Percentiles rank a stretch among this genome's conserved stretches.
Conservation (phyloP, 1,140 invertebrate genomes). For the Paracyclopina nana region DNA sequence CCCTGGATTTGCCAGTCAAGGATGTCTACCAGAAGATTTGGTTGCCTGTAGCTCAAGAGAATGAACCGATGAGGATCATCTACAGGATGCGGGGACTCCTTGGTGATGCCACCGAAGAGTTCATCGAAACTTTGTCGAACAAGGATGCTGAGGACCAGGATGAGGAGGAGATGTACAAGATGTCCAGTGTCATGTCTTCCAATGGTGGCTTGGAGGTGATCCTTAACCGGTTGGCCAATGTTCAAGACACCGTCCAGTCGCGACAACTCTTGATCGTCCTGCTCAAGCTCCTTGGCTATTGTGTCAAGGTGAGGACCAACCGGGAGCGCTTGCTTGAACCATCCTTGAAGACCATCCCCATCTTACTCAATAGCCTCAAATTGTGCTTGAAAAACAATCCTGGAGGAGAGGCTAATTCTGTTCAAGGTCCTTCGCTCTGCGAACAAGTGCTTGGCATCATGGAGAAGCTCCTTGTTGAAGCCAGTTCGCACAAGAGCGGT, state of each 20-base stretch:
- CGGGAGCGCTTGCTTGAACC: slow-evolving; percentile 45
- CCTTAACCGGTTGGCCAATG: slow-evolving; percentile 43
- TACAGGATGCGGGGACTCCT: slow-evolving; percentile 91
- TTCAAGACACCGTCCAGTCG: slow-evolving; percentile 47
- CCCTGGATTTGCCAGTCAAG: slow-evolving; percentile 79
- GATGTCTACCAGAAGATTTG: slow-evolving; percentile 48
- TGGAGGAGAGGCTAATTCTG: slow-evolving; percentile 24
- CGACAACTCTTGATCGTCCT: slow-evolving; percentile 59
- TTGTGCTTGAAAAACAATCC: slow-evolving; percentile 33
- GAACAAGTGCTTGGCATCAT: slow-evolving; percentile 53
- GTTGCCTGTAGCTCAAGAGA: slow-evolving; percentile 53
- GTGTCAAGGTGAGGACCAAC: slow-evolving; percentile 52
- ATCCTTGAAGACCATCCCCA: slow-evolving; percentile 42
- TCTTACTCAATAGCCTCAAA: slow-evolving; percentile 44
- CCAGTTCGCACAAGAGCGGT: neutral
- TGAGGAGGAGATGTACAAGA: slow-evolving; percentile 76
- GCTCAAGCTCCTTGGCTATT: slow-evolving; percentile 59
- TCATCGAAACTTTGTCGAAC: slow-evolving; percentile 79
- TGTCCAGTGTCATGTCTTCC: slow-evolving; percentile 51
- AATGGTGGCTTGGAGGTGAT: slow-evolving; percentile 67
- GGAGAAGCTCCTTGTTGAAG: slow-evolving; percentile 16
- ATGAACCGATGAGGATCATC: slow-evolving; percentile 92
- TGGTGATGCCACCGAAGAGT: slow-evolving; percentile 94
- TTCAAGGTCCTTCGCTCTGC: slow-evolving; percentile 42
- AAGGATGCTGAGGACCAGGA: slow-evolving; percentile 74